Conservation (phyloP, 2,113 vertebrate species). For the Regulus satrapa region DNA sequence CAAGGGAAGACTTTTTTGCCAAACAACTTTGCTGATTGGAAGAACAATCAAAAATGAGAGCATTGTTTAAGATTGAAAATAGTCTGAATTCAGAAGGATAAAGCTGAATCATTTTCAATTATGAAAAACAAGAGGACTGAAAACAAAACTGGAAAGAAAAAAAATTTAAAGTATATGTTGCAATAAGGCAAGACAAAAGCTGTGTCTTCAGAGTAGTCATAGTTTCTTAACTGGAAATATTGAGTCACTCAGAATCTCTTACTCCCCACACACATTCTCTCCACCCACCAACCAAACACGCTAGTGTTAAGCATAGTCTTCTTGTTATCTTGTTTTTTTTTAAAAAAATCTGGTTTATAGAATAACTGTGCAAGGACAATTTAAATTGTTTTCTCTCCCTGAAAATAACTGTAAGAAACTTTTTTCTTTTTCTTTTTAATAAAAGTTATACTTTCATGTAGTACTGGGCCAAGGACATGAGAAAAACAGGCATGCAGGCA, state of each 20-base stretch:
- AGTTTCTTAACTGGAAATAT: not conserved
- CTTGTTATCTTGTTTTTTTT: too few relatives aligned
- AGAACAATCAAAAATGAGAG: not conserved
- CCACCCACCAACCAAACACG: too few relatives aligned
- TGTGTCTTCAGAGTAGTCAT: not conserved
- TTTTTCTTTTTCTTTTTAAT: not conserved
- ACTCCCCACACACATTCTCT: too few relatives aligned
- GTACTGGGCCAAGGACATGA: not conserved
- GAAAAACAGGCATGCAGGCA: not conserved
- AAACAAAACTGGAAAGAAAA: not conserved
- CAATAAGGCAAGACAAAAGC: not conserved
- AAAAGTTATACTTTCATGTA: not conserved
- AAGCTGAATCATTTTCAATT: not conserved
- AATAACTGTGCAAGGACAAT: not conserved
- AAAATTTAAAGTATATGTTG: not conserved
- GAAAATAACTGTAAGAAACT: not conserved
- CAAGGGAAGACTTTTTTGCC: not conserved
- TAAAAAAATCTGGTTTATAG: not conserved
- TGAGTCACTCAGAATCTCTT: not conserved
- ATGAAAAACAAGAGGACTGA: not conserved
- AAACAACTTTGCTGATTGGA: not conserved
- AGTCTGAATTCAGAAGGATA: not conserved
- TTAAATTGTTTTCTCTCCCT: not conserved
- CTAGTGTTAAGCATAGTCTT: too few relatives aligned
- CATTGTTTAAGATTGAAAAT: not conserved